Evolutionary conservation across 2,113 vertebrate species (phyloP).

Genomic region (Coryphaenoides rupestris): DNA sequence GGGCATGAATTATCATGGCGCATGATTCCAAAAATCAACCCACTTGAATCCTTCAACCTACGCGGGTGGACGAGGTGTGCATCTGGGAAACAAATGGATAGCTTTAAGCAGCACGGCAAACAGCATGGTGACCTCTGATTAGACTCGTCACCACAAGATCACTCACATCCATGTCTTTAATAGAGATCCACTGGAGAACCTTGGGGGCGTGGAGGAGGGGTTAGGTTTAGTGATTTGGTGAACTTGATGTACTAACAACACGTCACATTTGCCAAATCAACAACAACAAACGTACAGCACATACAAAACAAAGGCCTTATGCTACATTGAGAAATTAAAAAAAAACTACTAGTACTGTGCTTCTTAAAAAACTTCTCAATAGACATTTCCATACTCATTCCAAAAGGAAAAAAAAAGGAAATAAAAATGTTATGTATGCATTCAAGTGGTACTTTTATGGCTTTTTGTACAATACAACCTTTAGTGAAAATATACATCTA

Average conservation of each 20-base stretch:
- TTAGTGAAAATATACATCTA: slow-evolving; percentile 94
- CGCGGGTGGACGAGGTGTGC: not conserved
- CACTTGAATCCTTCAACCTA: not conserved
- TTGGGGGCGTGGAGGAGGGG: slow-evolving; percentile 22
- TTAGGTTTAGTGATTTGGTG: slow-evolving; percentile 23
- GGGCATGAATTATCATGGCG: slow-evolving; percentile 14
- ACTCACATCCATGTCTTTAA: slow-evolving; percentile 24
- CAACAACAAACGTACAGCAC: slow-evolving; percentile 50
- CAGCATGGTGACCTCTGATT: slow-evolving; percentile 29
- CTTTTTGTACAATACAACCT: slow-evolving; percentile 86
- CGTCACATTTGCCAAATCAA: slow-evolving; percentile 44
- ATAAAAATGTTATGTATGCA: slow-evolving; percentile 76
- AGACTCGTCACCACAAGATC: slow-evolving; percentile 4
- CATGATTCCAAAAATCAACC: slow-evolving; percentile 1
- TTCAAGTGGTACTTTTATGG: slow-evolving; percentile 80
- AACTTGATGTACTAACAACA: slow-evolving; percentile 44
- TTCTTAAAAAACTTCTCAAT: slow-evolving; percentile 55
- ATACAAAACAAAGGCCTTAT: slow-evolving; percentile 50
- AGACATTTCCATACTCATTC: slow-evolving; percentile 68
- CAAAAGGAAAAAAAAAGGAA: slow-evolving; percentile 59
- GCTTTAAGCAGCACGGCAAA: slow-evolving; percentile 31
- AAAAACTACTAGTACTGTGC: slow-evolving; percentile 66
- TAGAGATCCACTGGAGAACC: slow-evolving; percentile 37
- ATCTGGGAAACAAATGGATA: slow-evolving; percentile 12
- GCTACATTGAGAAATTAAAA: slow-evolving; percentile 61